Evolutionary conservation across 2,113 vertebrate genomes (phyloP).

Genomic region (Sinocyclocheilus anshuiensis): DNA sequence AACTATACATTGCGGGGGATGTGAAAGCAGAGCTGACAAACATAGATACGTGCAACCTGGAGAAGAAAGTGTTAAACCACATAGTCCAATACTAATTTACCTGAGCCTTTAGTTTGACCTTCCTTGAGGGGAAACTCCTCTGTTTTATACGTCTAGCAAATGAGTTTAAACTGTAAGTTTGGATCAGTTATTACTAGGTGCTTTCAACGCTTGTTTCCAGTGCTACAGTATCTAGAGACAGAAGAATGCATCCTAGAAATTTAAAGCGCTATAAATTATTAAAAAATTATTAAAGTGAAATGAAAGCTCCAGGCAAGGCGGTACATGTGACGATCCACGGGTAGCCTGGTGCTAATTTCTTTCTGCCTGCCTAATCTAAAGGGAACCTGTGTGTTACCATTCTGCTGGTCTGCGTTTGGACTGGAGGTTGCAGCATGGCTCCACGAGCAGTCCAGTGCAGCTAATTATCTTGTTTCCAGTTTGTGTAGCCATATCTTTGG

Average conservation of each 20-base stretch:
- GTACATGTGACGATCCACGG: neutral
- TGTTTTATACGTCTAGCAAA: neutral
- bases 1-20: constrained; percentile 31
- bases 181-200: neutral
- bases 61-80: neutral
- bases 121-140: neutral
- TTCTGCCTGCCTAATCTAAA: constrained; percentile 30
- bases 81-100: constrained; percentile 5
- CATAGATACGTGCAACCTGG: constrained; percentile 6
- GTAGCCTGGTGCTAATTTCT: neutral
- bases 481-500: constrained; percentile 31
- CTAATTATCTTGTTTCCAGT: constrained; percentile 38
- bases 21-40: constrained; percentile 19
- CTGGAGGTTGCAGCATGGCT: constrained; percentile 16
- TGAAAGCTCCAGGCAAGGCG: neutral
- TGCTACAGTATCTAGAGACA: neutral
- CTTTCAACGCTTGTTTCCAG: neutral
- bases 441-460: neutral
- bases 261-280: neutral
- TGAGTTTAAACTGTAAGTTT: neutral
- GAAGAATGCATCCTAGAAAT: neutral
- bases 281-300: constrained; percentile 34
- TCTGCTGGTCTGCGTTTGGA: constrained; percentile 24
- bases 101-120: constrained; percentile 8
- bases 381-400: neutral